These are phyloP conservation scores for Morphnarchus princeps DNA, from an alignment of 2,113 vertebrate genomes.

Conservation along the genomic window DNA sequence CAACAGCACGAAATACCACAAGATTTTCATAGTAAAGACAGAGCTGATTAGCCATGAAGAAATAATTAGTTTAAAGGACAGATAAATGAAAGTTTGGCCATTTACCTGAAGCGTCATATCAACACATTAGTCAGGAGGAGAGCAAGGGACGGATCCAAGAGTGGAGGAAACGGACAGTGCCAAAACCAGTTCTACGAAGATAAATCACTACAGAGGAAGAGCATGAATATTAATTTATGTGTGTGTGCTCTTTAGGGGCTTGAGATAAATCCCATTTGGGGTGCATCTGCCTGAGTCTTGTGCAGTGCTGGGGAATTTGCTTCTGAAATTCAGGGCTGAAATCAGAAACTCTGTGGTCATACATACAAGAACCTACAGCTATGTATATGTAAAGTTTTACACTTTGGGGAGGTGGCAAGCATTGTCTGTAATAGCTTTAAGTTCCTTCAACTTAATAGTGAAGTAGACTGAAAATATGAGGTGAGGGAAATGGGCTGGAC, in stretches of 20 bases:
- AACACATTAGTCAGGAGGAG: not conserved
- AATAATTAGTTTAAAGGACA: not conserved
- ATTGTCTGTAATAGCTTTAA: not conserved
- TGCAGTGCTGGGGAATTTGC: not conserved
- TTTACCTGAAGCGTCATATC: not conserved
- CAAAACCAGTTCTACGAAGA: not conserved
- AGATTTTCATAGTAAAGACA: not conserved
- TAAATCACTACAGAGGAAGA: not conserved
- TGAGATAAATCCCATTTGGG: not conserved
- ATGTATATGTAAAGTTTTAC: not conserved
- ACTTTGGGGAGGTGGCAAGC: not conserved
- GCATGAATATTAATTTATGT: not conserved
- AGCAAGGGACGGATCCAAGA: fast-evolving
- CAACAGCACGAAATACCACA: not conserved
- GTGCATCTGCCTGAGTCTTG: not conserved
- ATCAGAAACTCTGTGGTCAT: not conserved
- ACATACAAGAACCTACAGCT: not conserved
- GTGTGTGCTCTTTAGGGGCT: not conserved
- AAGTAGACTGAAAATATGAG: not conserved
- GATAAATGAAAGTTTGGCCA: not conserved
- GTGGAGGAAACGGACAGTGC: not conserved
- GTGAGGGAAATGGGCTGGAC: not conserved
- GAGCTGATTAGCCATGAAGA: not conserved
- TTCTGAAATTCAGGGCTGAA: not conserved
- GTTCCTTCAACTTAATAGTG: not conserved